Base-by-base conservation (phyloP, 2,797 vertebrate genomes). In the Oryzias dopingdopingensis region DNA sequence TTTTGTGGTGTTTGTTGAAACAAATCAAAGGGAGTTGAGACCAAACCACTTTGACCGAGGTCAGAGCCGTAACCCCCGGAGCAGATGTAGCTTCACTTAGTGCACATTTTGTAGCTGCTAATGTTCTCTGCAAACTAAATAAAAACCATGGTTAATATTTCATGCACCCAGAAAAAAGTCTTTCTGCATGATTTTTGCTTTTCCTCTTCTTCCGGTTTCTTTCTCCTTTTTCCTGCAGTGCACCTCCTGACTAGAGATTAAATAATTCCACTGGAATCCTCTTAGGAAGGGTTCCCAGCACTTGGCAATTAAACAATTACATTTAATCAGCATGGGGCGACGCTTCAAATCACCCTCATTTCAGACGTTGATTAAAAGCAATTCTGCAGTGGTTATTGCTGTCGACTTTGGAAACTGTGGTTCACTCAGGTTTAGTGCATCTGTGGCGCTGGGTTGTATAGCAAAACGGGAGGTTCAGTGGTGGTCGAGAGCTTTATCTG, bases 301-400 rank as follows among this genome's bases (percentile, higher is more conserved):
- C 91, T 90, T 89, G 88, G 87, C 89, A 91, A 90, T 92, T 92
- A 92, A 90, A 90, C 87, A 91, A 91, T 92, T 92, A 90, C 84
- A 90, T 90, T 90, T 90, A 90, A 91, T 91, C 91, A 92, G 89
- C 85, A 89, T 88, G 89, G 90, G 91, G 87, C 87, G 78, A 89
- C 86, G 89, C 86, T 84, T 90, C 83, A 86, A 90, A 89, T 90
- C 87, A 90, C 89, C 88, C 87, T 90, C 89, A 90, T 91, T 91
- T 90, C 87, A 90, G 89, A 89, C 85, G 82, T 89, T 90, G 89
- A 92, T 91, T 92, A 91, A 89, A 90, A 89, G 88, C 87, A 90
- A 89, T 90, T 90, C 90, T 90, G 87, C 88, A 88, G 90, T 89
- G 89, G 88, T 88, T 88, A 90, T 90, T 87, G 86, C 84, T 57